phyloP scores from a whole-genome alignment of 2,797 vertebrate genomes.

The Pempheris klunzingeri region DNA sequence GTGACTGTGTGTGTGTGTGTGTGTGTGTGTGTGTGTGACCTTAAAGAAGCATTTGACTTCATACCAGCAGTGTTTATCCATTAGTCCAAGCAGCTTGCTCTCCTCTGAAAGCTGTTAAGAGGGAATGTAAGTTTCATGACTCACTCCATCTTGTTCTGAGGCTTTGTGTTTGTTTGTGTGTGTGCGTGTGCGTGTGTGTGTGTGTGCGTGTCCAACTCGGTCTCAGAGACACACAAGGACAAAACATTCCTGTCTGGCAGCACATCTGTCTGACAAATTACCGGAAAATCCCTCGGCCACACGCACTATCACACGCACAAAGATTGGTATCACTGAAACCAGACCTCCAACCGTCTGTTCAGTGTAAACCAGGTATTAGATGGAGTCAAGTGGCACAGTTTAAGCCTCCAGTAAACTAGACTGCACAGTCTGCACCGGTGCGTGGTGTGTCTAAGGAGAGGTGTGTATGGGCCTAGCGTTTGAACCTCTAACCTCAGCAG shows the following conservation, averaged over 20 bases:
- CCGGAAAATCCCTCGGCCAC: slow-evolving; percentile 1
- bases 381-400: background rate
- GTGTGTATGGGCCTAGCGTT: slow-evolving; percentile 43
- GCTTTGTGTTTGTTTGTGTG: slow-evolving; percentile 4
- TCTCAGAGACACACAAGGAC: slow-evolving; percentile 28
- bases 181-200: slow-evolving; percentile 1
- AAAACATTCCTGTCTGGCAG: slow-evolving; percentile 31
- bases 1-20: slow-evolving; percentile 4
- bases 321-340: background rate
- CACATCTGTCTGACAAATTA: slow-evolving; percentile 43
- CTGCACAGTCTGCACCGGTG: slow-evolving; percentile 15
- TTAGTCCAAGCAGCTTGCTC: slow-evolving; percentile 41
- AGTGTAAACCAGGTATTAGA: background rate
- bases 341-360: slow-evolving; percentile 5
- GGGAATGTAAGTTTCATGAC: slow-evolving; percentile 40
- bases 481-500: slow-evolving; percentile 72
- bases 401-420: background rate
- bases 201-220: slow-evolving; percentile 10
- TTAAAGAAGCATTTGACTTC: slow-evolving; percentile 58
- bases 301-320: background rate
- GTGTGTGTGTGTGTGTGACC: slow-evolving; percentile 21
- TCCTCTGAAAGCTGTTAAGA: slow-evolving; percentile 38
- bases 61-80: slow-evolving; percentile 59
- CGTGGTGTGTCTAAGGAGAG: slow-evolving; percentile 26
- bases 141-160: slow-evolving; percentile 29